Percentiles rank a stretch among this genome's conserved stretches.
These are phyloP conservation scores for Eulithis prunata DNA, from an alignment of 2,888 invertebrate genomes.

Conservation along the genomic window DNA sequence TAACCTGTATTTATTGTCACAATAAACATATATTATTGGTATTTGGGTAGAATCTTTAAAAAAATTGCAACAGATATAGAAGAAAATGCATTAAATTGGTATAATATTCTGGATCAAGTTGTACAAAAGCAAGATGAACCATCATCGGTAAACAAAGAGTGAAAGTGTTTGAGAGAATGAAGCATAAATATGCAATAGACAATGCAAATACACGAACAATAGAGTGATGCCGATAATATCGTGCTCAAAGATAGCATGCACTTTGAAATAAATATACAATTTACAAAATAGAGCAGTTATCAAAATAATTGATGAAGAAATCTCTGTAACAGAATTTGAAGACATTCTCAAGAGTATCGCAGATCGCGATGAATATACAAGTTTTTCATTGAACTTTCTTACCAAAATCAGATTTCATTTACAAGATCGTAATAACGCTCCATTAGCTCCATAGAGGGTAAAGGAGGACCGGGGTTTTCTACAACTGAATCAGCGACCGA, in stretches of 20 bases:
- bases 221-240: slow-evolving; percentile 23
- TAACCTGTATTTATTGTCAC: too few relatives aligned
- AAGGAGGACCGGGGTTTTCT: slow-evolving; percentile 66
- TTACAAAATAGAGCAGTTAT: slow-evolving; percentile 14
- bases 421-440: slow-evolving; percentile 72
- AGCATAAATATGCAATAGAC: slow-evolving; percentile 35
- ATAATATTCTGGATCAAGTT: neutral
- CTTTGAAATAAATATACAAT: slow-evolving; percentile 20
- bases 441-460: slow-evolving; percentile 64
- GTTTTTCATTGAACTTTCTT: slow-evolving; percentile 51
- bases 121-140: slow-evolving; percentile 28
- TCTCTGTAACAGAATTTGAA: slow-evolving; percentile 11
- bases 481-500: slow-evolving; percentile 65
- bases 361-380: slow-evolving; percentile 13
- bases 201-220: slow-evolving; percentile 35
- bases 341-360: slow-evolving; percentile 28
- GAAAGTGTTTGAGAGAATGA: slow-evolving; percentile 31
- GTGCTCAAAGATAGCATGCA: slow-evolving; percentile 26
- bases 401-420: slow-evolving; percentile 67
- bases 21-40: too few relatives aligned
- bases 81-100: neutral
- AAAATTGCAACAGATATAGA: too few relatives aligned
- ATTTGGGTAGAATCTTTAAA: too few relatives aligned
- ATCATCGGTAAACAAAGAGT: slow-evolving; percentile 33
- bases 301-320: slow-evolving; percentile 23